phyloP scores from a whole-genome alignment of 37 sponge, comb jelly and placozoan genomes.

The Halisarca cf. caerulea region DNA sequence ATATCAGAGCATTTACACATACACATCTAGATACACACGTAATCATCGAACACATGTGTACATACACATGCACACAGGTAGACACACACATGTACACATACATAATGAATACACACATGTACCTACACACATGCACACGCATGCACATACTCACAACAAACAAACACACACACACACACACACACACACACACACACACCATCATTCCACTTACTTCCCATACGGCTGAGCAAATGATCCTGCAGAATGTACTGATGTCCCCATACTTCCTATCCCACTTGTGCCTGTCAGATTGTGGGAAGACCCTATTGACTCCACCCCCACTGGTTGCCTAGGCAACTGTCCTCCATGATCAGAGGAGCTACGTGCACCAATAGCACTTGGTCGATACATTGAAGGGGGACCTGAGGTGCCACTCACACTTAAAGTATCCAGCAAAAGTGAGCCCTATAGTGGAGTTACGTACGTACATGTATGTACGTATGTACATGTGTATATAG shows the following conservation, averaged over 20 bases:
- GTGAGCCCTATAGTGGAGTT: background rate
- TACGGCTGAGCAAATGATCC: background rate
- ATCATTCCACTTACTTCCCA: background rate
- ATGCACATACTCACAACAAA: background rate
- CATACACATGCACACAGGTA: too few species aligned
- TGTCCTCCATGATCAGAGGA: background rate
- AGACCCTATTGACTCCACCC: constrained; percentile 6
- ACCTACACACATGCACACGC: background rate
- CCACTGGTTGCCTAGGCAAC: constrained; percentile 23
- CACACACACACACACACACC: background rate
- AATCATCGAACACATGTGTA: too few species aligned
- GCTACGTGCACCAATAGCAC: constrained; percentile 5
- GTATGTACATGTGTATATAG: too few species aligned
- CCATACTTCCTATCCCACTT: constrained; percentile 58
- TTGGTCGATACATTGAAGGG: background rate
- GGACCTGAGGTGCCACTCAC: background rate
- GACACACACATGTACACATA: background rate
- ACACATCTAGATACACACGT: background rate
- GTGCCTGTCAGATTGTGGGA: constrained; percentile 33
- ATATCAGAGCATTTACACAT: background rate
- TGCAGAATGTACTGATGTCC: background rate
- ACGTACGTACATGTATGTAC: too few species aligned
- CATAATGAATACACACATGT: background rate
- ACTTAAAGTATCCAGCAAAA: background rate
- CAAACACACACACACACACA: background rate